Evolutionary conservation across 2,888 invertebrate species (phyloP), one percentile per base, ranked within the genome.

Genomic region (Pterostichus niger): DNA sequence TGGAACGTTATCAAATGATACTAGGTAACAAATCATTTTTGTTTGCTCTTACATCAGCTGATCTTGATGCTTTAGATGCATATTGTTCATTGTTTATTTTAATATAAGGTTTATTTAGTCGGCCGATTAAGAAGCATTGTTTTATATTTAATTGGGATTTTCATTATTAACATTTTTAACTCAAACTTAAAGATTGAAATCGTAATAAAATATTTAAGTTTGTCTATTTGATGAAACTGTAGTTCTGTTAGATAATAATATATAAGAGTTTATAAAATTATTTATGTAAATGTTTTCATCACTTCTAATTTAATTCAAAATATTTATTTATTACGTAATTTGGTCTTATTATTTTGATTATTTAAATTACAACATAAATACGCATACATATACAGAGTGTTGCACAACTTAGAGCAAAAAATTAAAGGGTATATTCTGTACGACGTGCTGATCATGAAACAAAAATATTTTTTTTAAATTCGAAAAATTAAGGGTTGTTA

Each of bases 61-160:
- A 68, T 71, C 17, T 44, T 40, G 44, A 13, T 71, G 59, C 59
- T 10, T 49, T n/a, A n/a, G n/a, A 49, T 49, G 49, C 49, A 49
- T 49, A 49, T 49, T 49, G 49, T 49, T 49, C 49, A 35, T 35
- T 35, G 13, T 35, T 64, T 59, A 59, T 13, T 64, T 13, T 35
- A 64, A 64, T 35, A 64, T 40, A 35, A 40, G 11, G 11, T 64
- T 35, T 64, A 71, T 71, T 71, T 71, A 17, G 17, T 40, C 13
- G 17, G 56, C 40, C 44, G 68, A 71, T 71, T 71, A 71, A 17
- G 68, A 44, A 64, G 13, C 44, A 40, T 64, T 64, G 64, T 64
- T 64, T 13, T 64, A 64, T 33, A 35, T 71, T 24, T 56, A 17
- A 56, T 5, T 56, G 17, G 17, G 17, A 17, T 56, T 56, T 56